Evolutionary conservation across 2,113 vertebrate species (phyloP).

Genomic region (Cichladusa arquata): DNA sequence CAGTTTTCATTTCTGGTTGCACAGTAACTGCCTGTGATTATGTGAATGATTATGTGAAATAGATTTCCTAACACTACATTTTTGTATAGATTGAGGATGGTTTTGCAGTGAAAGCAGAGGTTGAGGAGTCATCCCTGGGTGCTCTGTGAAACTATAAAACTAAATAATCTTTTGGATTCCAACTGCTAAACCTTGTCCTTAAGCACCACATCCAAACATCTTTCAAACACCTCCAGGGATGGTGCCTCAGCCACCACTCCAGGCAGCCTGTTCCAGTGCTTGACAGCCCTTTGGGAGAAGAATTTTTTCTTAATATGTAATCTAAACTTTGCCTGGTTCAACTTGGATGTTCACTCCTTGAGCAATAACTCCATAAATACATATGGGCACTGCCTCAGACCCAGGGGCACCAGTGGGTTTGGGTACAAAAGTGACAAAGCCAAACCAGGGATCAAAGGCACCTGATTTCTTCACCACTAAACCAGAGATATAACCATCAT

Average conservation of each 20-base stretch:
- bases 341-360: background rate
- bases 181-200: background rate
- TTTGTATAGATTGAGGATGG: background rate
- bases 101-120: background rate
- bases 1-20: background rate
- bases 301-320: background rate
- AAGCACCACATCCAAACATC: background rate
- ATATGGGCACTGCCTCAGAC: background rate
- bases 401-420: background rate
- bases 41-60: background rate
- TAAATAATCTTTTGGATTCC: background rate
- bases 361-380: background rate
- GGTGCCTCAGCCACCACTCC: background rate
- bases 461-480: background rate
- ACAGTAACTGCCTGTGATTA: background rate
- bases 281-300: background rate
- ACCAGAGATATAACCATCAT: background rate
- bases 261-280: background rate
- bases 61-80: background rate
- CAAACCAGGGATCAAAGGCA: background rate
- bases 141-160: background rate
- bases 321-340: background rate
- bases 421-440: background rate
- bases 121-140: background rate
- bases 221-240: background rate